A percentile compares a stretch with the other conserved stretches of the same genome.
These are phyloP conservation scores for Nomia melanderi DNA, from an alignment of 1,140 invertebrate genomes.

Conservation along the genomic window DNA sequence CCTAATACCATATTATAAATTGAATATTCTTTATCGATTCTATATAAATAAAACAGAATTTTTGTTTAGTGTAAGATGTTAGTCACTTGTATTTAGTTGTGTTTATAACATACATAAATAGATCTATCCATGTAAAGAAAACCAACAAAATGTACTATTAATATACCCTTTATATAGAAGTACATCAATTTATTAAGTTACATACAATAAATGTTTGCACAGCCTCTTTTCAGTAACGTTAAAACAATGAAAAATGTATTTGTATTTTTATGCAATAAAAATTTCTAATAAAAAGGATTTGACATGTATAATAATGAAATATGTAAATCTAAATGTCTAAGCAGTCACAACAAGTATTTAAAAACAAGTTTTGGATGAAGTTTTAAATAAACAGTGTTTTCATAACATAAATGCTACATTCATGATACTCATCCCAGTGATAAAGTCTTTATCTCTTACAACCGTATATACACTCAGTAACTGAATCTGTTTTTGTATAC, in stretches of 20 bases:
- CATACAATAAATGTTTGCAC: slow-evolving; percentile 41
- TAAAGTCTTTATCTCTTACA: slow-evolving; percentile 12
- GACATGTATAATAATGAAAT: neutral
- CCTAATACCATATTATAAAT: neutral
- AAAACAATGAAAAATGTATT: slow-evolving; percentile 10
- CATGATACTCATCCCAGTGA: neutral
- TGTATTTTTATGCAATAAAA: neutral
- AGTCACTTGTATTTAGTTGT: neutral
- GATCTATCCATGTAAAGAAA: neutral
- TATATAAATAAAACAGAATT: slow-evolving; percentile 9
- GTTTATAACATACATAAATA: neutral
- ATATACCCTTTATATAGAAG: neutral
- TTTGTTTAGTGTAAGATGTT: neutral
- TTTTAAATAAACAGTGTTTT: slow-evolving; percentile 7
- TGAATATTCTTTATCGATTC: no score
- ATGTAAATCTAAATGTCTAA: neutral
- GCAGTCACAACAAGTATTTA: neutral
- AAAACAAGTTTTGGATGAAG: neutral
- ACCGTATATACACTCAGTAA: slow-evolving; percentile 8
- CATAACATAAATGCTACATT: slow-evolving; percentile 4
- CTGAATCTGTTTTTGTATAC: slow-evolving; percentile 6
- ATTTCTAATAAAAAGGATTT: slow-evolving; percentile 4
- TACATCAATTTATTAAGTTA: slow-evolving; percentile 33
- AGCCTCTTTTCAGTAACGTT: slow-evolving; percentile 22
- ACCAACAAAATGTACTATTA: neutral